Evolutionary conservation across 2,888 invertebrate species (phyloP).

Genomic region (Drosophila formosana): DNA sequence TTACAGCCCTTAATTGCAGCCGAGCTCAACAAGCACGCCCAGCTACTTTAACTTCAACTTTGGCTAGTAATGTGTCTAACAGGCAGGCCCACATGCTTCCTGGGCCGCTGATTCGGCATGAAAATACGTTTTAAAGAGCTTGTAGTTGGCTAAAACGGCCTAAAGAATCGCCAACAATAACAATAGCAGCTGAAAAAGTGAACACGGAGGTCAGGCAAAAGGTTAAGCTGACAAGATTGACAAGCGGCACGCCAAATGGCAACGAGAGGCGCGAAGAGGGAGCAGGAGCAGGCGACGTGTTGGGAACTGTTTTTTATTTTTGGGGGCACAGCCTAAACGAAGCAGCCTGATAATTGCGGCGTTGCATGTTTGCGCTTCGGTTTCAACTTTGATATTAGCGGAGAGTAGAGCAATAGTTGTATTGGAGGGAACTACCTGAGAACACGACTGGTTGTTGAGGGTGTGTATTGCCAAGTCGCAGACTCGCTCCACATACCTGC

Average conservation of each 20-base stretch:
- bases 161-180: constrained; percentile 39
- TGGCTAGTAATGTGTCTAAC: constrained; percentile 12
- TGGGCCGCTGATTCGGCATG: constrained; percentile 20
- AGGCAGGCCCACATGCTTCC: constrained; percentile 41
- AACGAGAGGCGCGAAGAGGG: constrained; percentile 34
- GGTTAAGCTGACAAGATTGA: constrained; percentile 80
- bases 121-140: constrained; percentile 15
- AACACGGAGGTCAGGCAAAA: constrained; percentile 72
- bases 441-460: constrained; percentile 54
- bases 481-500: constrained; percentile 33
- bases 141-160: constrained; percentile 20
- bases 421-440: constrained; percentile 35
- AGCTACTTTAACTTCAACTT: background rate
- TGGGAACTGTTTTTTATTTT: constrained; percentile 47
- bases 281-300: constrained; percentile 21
- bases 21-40: constrained; percentile 20
- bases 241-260: constrained; percentile 61
- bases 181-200: constrained; percentile 49
- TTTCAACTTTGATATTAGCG: constrained; percentile 74
- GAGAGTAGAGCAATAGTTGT: background rate
- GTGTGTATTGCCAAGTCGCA: constrained; percentile 41
- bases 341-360: constrained; percentile 66
- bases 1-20: constrained; percentile 17
- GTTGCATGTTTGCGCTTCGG: constrained; percentile 66
- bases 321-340: constrained; percentile 16